Base-by-base conservation (phyloP, 2,113 vertebrate genomes). In the Salvator merianae region DNA sequence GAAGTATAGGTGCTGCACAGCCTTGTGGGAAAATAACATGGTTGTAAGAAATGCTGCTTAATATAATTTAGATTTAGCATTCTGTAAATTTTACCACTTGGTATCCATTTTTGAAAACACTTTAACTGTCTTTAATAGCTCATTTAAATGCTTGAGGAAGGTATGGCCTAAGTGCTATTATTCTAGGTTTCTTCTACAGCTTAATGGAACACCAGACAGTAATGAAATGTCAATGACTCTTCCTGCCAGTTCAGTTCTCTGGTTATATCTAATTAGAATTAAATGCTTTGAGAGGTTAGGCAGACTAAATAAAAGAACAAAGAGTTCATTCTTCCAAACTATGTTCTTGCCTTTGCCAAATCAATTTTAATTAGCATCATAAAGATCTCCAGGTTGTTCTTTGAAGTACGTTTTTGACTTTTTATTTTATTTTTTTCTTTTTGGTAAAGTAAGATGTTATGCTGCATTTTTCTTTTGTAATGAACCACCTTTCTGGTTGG, bases 181-280 rank as follows among this genome's bases (percentile, higher is more conserved):
- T 50, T 85, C 79, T 30, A 40, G 26, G 40, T 92, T 93, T 91
- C 80, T 92, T 89, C 77, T 91, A 81, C 7, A 72, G 82, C 74
- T 28, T 83, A 72, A 89, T 75, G 81, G 87, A 93, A 85, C 77
- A 72, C 1, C 9, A 93, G 88, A 65, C 88, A 69, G 90, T 95
- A 94, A 92, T 92, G 91, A 94, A 94, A 95, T 93, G 85, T 92
- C 90, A 91, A 77, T 92, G 88, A 88, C 90, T 91, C 28, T 87
- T 95, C 85, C 65, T 92, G 86, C 87, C 91, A 83, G 79, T 93
- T 95, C 90, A 92, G 36, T 95, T 95, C 81, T 94, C 88, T 91
- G 89, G 84, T 84, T 90, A 28, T 88, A 87, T 91, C 88, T 93
- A 91, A 93, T 94, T 94, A 92, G 90, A 91, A 87, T 85, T 91